Conservation (phyloP, 2,888 invertebrate species). For the Auanema freiburgensis region DNA sequence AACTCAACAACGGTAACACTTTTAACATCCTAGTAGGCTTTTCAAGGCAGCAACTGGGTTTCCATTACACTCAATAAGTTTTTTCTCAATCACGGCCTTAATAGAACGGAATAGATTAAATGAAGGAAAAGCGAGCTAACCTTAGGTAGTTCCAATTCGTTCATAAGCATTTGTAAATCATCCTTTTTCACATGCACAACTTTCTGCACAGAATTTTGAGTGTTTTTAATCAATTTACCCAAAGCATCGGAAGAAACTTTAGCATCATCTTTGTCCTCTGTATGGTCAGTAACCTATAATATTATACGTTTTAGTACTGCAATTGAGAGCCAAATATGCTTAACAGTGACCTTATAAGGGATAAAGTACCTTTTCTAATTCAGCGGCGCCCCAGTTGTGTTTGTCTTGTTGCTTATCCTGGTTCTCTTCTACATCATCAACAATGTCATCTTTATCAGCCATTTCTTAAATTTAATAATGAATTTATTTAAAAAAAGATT, state of each 20-base stretch:
- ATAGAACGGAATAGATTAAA: conserved; percentile 3
- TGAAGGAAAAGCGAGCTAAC: conserved; percentile 7
- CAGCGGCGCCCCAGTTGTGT: conserved; percentile 53
- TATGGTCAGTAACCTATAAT: conserved; percentile 37
- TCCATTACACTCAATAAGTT: conserved; percentile 39
- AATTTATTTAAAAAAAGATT: neutral
- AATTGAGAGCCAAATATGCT: neutral
- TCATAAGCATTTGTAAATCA: conserved; percentile 47
- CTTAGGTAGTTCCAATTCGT: conserved; percentile 42
- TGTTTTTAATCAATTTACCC: conserved; percentile 31
- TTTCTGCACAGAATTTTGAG: conserved; percentile 18
- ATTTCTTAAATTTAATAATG: conserved; percentile 8
- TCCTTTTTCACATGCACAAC: conserved; percentile 45
- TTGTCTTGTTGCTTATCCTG: conserved; percentile 47
- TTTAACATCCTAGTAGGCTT: conserved; percentile 18
- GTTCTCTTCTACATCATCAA: conserved; percentile 14
- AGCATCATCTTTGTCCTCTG: conserved; percentile 43
- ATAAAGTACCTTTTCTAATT: conserved; percentile 45
- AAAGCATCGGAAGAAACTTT: conserved; percentile 34
- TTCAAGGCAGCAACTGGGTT: conserved; percentile 26
- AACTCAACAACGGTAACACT: too few relatives aligned
- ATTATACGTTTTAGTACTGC: neutral
- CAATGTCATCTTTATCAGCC: conserved; percentile 17
- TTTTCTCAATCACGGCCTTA: conserved; percentile 28
- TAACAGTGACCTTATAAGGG: conserved; percentile 1